Evolutionary conservation across 2,888 invertebrate genomes (phyloP).

Genomic region (Trachelus tabidus): DNA sequence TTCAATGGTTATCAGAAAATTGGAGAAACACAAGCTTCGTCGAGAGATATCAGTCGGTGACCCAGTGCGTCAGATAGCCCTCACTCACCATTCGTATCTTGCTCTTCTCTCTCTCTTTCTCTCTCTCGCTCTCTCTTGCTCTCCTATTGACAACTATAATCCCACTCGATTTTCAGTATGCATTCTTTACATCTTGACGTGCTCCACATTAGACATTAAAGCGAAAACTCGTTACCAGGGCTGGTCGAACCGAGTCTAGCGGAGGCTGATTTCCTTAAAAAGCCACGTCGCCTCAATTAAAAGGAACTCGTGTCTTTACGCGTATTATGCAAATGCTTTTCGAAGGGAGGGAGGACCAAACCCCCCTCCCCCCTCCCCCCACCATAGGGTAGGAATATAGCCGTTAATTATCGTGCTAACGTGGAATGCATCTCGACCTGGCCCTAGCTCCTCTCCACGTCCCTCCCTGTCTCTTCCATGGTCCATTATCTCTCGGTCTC

Average conservation of each 20-base stretch:
- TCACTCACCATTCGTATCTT: conserved; percentile 33
- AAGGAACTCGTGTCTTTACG: conserved; percentile 41
- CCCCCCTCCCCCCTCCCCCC: no score
- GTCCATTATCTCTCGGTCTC: conserved; percentile 9
- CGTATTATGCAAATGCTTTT: conserved; percentile 42
- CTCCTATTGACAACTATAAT: no score
- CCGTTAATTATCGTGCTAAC: conserved; percentile 54
- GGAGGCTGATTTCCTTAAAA: no score
- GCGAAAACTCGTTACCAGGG: no score
- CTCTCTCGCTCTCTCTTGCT: background rate
- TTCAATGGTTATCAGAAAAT: conserved; percentile 38
- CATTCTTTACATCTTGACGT: background rate
- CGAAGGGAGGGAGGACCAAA: background rate
- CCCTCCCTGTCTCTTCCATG: background rate
- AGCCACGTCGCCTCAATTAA: no score
- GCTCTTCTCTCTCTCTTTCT: background rate
- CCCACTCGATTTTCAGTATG: background rate
- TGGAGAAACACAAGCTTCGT: conserved; percentile 12
- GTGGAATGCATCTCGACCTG: conserved; percentile 39
- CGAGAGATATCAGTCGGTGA: conserved; percentile 55
- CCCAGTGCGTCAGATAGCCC: conserved; percentile 49
- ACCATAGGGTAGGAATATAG: conserved; percentile 32
- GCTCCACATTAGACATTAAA: no score
- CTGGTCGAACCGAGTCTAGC: no score
- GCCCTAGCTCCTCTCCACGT: background rate